Percentiles rank a stretch among this genome's conserved stretches.
phyloP scores from a whole-genome alignment of 2,797 vertebrate genomes.

The Spinibarbus caldwelli region DNA sequence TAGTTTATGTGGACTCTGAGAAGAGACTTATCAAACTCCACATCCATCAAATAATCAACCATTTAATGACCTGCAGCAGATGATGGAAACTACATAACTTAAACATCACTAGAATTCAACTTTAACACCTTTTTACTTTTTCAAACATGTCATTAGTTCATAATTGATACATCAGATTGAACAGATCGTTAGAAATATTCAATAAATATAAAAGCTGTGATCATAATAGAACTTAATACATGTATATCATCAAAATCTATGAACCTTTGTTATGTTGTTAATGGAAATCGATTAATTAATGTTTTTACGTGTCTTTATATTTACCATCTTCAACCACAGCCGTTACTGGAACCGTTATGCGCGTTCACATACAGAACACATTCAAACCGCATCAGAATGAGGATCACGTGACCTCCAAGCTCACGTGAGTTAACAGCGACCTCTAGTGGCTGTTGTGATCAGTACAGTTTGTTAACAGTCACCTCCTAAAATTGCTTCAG shows the following conservation, averaged over 20 bases:
- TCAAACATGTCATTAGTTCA: not conserved
- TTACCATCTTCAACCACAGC: constrained; percentile 41
- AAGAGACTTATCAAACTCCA: constrained; percentile 65
- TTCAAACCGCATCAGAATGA: constrained; percentile 36
- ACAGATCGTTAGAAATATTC: not conserved
- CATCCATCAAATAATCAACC: constrained; percentile 46
- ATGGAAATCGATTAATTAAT: not conserved
- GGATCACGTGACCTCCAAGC: not conserved
- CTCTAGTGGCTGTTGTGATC: not conserved
- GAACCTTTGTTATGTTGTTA: not conserved
- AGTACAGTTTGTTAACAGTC: not conserved
- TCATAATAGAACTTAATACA: not conserved
- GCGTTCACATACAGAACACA: constrained; percentile 23
- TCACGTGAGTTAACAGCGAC: not conserved
- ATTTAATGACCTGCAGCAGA: not conserved
- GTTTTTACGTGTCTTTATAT: not conserved
- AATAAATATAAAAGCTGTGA: not conserved
- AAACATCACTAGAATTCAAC: not conserved
- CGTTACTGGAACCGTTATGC: constrained; percentile 61
- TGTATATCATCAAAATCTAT: not conserved
- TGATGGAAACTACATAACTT: not conserved
- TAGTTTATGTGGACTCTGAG: constrained; percentile 73
- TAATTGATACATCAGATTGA: not conserved
- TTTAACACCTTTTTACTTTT: not conserved
- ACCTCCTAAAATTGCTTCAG: not conserved